Conservation (phyloP, 2,888 invertebrate genomes). For the Charanyca ferruginea region DNA sequence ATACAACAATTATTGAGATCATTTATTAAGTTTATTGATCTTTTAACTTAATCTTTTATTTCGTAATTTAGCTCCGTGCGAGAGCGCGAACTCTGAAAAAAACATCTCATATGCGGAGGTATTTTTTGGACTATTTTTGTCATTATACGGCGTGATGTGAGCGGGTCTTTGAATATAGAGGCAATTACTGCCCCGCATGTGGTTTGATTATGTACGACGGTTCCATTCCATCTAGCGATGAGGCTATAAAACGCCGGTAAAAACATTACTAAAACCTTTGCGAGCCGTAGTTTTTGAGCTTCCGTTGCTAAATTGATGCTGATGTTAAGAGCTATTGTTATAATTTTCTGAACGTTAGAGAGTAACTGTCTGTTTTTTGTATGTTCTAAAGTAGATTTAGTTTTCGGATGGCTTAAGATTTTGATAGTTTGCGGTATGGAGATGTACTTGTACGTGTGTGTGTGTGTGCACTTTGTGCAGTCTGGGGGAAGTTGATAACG, state of each 20-base stretch:
- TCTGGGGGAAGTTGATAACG: conserved; percentile 62
- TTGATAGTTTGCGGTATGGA: conserved; percentile 67
- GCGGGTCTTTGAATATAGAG: conserved; percentile 90
- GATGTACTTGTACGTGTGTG: conserved; percentile 67
- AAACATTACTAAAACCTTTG: conserved; percentile 86
- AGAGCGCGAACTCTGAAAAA: conserved; percentile 89
- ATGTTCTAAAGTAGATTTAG: conserved; percentile 67
- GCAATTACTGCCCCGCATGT: conserved; percentile 91
- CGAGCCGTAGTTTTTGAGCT: conserved; percentile 85
- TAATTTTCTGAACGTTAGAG: conserved; percentile 70
- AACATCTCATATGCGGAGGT: conserved; percentile 89
- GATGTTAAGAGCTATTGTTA: conserved; percentile 85
- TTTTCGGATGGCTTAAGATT: conserved; percentile 66
- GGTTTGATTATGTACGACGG: conserved; percentile 90
- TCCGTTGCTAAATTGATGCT: conserved; percentile 89
- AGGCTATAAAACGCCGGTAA: conserved; percentile 84
- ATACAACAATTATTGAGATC: conserved; percentile 91
- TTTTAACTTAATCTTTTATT: conserved; percentile 91
- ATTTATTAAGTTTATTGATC: conserved; percentile 92
- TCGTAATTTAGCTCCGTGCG: conserved; percentile 90
- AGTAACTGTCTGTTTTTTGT: conserved; percentile 65
- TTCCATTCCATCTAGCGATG: conserved; percentile 87
- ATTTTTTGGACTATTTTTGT: conserved; percentile 91
- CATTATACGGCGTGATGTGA: conserved; percentile 91
- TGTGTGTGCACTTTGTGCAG: conserved; percentile 66